phyloP scores from a whole-genome alignment of 2,888 invertebrate genomes.

The Drosophila atripex region DNA sequence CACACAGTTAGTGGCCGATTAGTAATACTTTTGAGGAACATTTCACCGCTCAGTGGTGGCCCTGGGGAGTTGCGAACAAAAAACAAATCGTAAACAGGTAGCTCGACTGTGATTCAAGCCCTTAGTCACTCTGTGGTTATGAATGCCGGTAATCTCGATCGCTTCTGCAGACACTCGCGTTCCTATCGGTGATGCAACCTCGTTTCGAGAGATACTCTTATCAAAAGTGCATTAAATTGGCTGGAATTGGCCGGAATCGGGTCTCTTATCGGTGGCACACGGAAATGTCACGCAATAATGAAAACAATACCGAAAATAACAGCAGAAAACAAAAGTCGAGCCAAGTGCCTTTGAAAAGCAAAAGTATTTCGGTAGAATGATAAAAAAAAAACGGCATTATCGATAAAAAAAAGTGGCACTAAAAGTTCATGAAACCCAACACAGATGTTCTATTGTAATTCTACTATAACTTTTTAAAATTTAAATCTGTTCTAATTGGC shows the following conservation, averaged over 20 bases:
- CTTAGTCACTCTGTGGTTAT: conserved; percentile 21
- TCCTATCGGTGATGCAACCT: conserved; percentile 56
- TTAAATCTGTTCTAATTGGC: no score
- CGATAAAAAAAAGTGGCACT: no score
- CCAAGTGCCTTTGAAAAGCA: not conserved
- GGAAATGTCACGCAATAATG: conserved; percentile 17
- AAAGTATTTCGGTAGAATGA: not conserved
- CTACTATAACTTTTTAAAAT: no score
- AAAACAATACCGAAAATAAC: not conserved
- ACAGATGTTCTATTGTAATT: no score
- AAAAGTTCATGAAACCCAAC: not conserved
- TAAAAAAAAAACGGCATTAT: not conserved
- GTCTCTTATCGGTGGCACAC: conserved; percentile 18
- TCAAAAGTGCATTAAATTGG: conserved; percentile 33
- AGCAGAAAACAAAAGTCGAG: not conserved
- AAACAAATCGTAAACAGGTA: not conserved
- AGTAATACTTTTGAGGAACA: conserved; percentile 25
- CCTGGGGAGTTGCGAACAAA: not conserved
- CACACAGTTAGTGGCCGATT: not conserved
- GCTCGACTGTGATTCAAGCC: conserved; percentile 21
- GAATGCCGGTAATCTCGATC: conserved; percentile 22
- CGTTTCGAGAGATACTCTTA: conserved; percentile 25
- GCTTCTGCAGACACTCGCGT: not conserved
- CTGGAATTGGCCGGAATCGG: not conserved
- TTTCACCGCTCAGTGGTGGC: conserved; percentile 27